Evolutionary conservation across 2,113 vertebrate genomes (phyloP).

Genomic region (Microcebus ravelobensis): DNA sequence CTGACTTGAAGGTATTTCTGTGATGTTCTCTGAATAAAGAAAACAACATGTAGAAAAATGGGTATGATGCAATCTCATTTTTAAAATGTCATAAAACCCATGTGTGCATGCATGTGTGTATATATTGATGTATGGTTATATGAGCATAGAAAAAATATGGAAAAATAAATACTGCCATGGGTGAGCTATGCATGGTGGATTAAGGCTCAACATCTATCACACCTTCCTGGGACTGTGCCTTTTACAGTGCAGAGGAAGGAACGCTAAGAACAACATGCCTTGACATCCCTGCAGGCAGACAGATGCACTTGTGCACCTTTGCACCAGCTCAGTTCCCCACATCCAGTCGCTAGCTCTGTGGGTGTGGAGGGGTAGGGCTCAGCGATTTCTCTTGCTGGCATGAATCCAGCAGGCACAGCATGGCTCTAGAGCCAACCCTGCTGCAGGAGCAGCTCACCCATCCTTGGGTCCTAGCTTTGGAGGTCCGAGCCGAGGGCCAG

Average conservation of each 20-base stretch:
- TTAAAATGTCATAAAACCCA: neutral
- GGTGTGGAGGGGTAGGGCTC: neutral
- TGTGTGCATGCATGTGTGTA: too few species aligned
- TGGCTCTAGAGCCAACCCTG: neutral
- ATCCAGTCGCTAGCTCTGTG: neutral
- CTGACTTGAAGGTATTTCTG: neutral
- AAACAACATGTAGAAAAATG: neutral
- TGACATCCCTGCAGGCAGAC: neutral
- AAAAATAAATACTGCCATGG: neutral
- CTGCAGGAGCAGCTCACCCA: neutral
- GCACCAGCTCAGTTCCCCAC: rapidly evolving
- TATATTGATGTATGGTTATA: neutral
- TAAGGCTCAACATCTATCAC: neutral
- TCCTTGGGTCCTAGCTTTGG: neutral
- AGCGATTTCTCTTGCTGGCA: rapidly evolving
- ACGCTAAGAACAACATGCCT: neutral
- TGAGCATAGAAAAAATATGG: neutral
- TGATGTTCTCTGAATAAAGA: neutral
- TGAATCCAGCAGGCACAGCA: rapidly evolving
- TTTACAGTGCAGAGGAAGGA: neutral
- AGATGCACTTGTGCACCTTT: neutral
- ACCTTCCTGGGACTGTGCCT: neutral
- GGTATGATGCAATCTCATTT: neutral
- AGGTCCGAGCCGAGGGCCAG: neutral
- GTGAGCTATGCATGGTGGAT: neutral